Base-by-base conservation (phyloP, 2,888 invertebrate species). In the Rotaria socialis region DNA sequence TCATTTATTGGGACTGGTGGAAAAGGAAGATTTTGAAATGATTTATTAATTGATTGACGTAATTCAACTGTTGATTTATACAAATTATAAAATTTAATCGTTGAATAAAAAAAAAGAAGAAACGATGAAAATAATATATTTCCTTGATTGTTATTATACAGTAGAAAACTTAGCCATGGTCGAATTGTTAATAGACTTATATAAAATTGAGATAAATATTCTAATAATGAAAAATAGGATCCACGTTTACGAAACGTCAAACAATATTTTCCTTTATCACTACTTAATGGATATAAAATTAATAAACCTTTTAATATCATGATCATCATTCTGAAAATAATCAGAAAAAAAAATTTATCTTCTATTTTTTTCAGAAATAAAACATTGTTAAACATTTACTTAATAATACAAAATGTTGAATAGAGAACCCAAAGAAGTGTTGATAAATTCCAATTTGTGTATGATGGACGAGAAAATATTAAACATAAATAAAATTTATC, bases 371-470 rank as follows among this genome's bases (percentile, higher is more conserved):
- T 47, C 4, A 50, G 50, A 50, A 50, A 50, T 14, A 14, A 50
- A 50, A 0, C 8, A 14, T 11, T 1, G 2, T 50, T 50, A 8
- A 14, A 50, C 4, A 50, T 14, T 8, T 50, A 67, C 67, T 80
- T 80, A 47, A 80, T 24, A 80, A 80, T 80, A 47, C 80, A 80
- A 47, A 80, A 80, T 14, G 80, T 80, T 4, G 80, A 80, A 47
- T 80, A 80, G 5, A 80, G n/a, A 47, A 80, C 47, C 47, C 80
- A 80, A 14, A 80, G 11, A 10, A 80, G 47, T 5, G 47, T 80
- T 47, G 47, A 80, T 14, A 80, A 14, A 80, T 80, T 47, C 80
- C 80, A 80, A 41, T 80, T 80, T 47, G 80, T n/a, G n/a, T 80
- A 80, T 14, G 8, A 19, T n/a, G 80, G 80, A n/a, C 24, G n/a